Conservation (phyloP, 53 echinoderm and acorn worm genomes). For the Temnopleurus reevesii region DNA sequence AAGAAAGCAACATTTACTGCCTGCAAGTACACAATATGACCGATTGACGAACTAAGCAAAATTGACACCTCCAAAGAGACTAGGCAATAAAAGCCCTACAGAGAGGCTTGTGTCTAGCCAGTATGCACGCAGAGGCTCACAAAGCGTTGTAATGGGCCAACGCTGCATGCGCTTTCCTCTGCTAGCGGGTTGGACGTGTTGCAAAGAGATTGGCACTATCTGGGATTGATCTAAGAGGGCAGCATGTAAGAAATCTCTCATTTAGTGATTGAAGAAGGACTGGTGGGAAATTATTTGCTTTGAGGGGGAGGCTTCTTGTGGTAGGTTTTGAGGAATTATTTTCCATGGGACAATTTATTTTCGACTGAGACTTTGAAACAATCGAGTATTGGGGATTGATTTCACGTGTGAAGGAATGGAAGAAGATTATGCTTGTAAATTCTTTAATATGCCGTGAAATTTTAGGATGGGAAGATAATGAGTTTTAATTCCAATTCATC, state of each 20-base stretch:
- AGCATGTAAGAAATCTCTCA: neutral
- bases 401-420: too few species aligned
- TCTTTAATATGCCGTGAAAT: too few species aligned
- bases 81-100: neutral
- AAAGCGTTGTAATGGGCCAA: constrained; percentile 31
- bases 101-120: constrained; percentile 36
- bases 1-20: constrained; percentile 17
- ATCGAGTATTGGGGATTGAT: too few species aligned
- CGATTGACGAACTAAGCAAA: constrained; percentile 25
- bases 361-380: too few species aligned
- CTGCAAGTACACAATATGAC: constrained; percentile 8
- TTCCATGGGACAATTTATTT: too few species aligned
- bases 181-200: neutral
- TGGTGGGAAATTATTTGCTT: too few species aligned
- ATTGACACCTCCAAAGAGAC: neutral
- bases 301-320: too few species aligned
- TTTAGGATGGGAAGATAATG: too few species aligned
- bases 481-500: too few species aligned
- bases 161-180: constrained; percentile 18
- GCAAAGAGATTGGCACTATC: neutral
- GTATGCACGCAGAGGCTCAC: constrained; percentile 32
- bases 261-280: constrained; percentile 17
- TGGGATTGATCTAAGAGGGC: constrained; percentile 31
- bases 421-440: too few species aligned
- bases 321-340: too few species aligned